Evolutionary conservation across 2,113 vertebrate species (phyloP).

Genomic region (Poeciliopsis prolifica): DNA sequence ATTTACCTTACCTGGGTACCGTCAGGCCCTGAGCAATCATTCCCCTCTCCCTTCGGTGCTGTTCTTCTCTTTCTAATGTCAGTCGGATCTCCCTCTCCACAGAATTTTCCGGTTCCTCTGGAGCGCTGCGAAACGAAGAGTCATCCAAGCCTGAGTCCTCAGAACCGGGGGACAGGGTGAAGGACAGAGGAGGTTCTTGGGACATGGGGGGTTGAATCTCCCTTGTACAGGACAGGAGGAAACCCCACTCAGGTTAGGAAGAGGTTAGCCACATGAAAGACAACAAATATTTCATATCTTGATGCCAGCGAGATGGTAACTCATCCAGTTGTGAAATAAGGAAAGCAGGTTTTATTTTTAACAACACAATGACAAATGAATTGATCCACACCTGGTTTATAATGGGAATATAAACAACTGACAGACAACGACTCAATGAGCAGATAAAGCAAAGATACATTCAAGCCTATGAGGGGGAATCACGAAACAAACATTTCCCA

Average conservation of each 20-base stretch:
- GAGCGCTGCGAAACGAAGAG: slow-evolving; percentile 46
- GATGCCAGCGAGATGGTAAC: background rate
- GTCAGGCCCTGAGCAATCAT: slow-evolving; percentile 34
- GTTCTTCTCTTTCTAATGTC: slow-evolving; percentile 75
- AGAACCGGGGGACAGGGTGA: slow-evolving; percentile 65
- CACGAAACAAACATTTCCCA: too few relatives aligned
- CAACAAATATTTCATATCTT: background rate
- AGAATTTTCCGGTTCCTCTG: slow-evolving; percentile 67
- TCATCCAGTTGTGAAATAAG: too few relatives aligned
- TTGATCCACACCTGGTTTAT: background rate
- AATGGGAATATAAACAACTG: too few relatives aligned
- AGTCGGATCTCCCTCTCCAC: slow-evolving; percentile 77
- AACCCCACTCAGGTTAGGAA: background rate
- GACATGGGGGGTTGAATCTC: slow-evolving; percentile 42
- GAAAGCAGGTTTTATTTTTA: background rate
- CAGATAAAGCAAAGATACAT: too few relatives aligned
- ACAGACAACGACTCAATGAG: too few relatives aligned
- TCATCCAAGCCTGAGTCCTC: slow-evolving; percentile 76
- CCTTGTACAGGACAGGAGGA: slow-evolving; percentile 28
- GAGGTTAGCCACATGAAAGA: background rate
- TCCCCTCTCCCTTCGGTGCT: slow-evolving; percentile 71
- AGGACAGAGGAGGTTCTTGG: slow-evolving; percentile 56
- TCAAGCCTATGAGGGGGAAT: too few relatives aligned
- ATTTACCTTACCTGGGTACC: slow-evolving; percentile 50
- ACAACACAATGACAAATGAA: background rate